Conservation (phyloP, 1,140 invertebrate genomes). For the Onthophagus taurus region DNA sequence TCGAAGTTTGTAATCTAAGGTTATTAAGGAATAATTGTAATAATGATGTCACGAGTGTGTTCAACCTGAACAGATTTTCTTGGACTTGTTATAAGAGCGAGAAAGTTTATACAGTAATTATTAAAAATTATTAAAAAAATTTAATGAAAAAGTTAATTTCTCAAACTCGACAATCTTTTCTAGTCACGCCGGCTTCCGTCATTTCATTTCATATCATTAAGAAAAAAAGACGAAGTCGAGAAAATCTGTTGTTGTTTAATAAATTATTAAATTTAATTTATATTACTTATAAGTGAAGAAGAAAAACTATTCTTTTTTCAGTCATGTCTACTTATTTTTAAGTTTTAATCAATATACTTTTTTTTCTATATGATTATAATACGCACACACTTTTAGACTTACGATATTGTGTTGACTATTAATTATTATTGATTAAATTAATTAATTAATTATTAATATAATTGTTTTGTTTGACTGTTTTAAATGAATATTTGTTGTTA, state of each 20-base stretch:
- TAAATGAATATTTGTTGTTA: constrained; percentile 37
- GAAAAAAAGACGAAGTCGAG: constrained; percentile 1
- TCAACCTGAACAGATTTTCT: constrained; percentile 20
- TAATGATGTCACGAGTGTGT: constrained; percentile 16
- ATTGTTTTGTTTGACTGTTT: constrained; percentile 34
- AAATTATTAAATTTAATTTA: constrained; percentile 11
- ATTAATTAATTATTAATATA: constrained; percentile 18
- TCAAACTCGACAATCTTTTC: too few species aligned
- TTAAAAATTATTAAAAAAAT: constrained; percentile 6
- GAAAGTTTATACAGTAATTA: neutral
- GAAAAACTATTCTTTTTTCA: constrained; percentile 9
- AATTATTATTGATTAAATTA: constrained; percentile 3
- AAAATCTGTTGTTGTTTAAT: constrained; percentile 9
- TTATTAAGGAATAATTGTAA: constrained; percentile 10
- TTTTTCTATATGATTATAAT: too few species aligned
- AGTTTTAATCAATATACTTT: too few species aligned
- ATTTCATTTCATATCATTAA: constrained; percentile 7
- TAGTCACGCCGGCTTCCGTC: neutral
- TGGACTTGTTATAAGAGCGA: neutral
- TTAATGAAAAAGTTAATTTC: neutral
- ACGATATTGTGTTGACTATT: constrained; percentile 5
- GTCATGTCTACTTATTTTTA: too few species aligned
- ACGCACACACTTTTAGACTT: too few species aligned
- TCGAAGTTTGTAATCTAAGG: constrained; percentile 1
- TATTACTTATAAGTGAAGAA: neutral